Evolutionary conservation across 2,888 invertebrate genomes (phyloP).

Genomic region (Microctonus hyperodae): DNA sequence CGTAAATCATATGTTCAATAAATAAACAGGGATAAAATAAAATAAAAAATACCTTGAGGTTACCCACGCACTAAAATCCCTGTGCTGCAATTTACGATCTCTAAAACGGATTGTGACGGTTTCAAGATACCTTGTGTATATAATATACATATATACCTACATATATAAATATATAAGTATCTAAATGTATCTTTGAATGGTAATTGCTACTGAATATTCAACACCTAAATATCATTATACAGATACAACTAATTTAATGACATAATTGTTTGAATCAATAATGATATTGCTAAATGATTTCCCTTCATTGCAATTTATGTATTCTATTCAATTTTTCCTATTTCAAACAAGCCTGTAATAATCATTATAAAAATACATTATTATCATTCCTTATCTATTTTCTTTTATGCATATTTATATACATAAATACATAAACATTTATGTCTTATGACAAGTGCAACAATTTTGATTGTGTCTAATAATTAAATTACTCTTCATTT

Average conservation of each 20-base stretch:
- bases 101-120: conserved; percentile 1
- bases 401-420: too few species aligned
- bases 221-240: conserved; percentile 19
- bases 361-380: background rate
- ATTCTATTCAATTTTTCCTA: background rate
- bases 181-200: conserved; percentile 21
- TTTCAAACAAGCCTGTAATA: background rate
- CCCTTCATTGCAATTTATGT: background rate
- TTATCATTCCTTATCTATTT: background rate
- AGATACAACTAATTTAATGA: conserved; percentile 10
- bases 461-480: background rate
- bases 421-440: too few species aligned
- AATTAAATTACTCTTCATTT: background rate
- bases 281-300: background rate
- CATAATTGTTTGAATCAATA: conserved; percentile 5
- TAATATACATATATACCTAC: too few species aligned
- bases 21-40: conserved; percentile 16
- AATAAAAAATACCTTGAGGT: conserved; percentile 21
- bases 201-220: conserved; percentile 33
- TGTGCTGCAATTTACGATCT: conserved; percentile 21
- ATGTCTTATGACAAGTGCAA: too few species aligned
- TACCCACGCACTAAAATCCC: conserved; percentile 22
- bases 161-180: background rate
- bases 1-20: conserved; percentile 29
- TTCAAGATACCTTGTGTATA: background rate